phyloP scores from a whole-genome alignment of 1,140 invertebrate genomes.

The Zeugodacus cucurbitae region DNA sequence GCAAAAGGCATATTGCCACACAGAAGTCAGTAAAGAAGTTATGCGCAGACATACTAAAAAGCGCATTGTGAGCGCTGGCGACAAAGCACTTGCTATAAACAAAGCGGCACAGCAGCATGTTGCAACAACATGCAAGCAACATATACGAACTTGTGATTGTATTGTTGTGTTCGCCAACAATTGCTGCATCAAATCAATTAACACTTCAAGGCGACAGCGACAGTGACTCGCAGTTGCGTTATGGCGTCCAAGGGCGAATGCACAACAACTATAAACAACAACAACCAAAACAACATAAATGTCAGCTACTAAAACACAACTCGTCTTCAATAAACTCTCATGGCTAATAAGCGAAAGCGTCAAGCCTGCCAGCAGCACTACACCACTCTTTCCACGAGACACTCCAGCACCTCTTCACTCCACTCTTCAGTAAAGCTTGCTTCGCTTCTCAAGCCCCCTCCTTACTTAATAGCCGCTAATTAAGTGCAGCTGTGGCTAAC shows the following conservation, averaged over 20 bases:
- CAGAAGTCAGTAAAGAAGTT: no score
- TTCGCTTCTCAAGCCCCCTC: background rate
- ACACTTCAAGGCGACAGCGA: slow-evolving; percentile 33
- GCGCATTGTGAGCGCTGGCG: background rate
- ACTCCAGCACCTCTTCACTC: background rate
- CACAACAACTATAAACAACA: background rate
- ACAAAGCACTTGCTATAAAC: background rate
- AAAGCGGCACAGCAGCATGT: background rate
- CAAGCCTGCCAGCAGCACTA: background rate
- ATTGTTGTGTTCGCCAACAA: background rate
- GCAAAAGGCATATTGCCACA: no score
- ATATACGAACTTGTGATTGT: background rate
- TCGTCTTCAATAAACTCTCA: background rate
- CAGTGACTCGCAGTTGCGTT: background rate
- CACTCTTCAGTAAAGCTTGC: background rate
- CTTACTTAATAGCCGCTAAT: background rate
- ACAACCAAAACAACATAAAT: background rate
- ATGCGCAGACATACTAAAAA: no score
- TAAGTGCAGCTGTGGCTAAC: slow-evolving; percentile 26
- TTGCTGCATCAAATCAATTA: slow-evolving; percentile 27
- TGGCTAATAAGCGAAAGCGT: background rate
- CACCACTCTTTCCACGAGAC: background rate
- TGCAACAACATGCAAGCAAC: background rate
- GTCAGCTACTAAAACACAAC: background rate
- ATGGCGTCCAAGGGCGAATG: background rate